phyloP scores from a whole-genome alignment of 2,888 invertebrate genomes.

The Subacronicta megacephala region DNA sequence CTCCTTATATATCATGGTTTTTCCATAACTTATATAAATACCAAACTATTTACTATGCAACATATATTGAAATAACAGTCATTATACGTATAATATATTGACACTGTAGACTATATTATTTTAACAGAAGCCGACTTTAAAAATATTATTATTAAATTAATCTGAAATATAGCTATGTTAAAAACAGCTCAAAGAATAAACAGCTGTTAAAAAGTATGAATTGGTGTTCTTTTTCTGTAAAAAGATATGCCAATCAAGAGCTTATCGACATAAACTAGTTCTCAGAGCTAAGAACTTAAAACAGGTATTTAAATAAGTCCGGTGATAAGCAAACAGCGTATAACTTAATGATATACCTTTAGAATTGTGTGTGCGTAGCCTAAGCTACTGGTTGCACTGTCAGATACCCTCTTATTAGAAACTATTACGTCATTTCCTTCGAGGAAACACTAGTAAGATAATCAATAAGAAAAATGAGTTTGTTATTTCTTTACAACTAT shows the following conservation, averaged over 20 bases:
- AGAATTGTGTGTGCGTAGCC: conserved; percentile 24
- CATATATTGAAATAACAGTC: not conserved
- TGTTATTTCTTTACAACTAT: too few species aligned
- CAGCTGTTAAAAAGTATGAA: too few species aligned
- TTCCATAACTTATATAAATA: not conserved
- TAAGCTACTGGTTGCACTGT: not conserved
- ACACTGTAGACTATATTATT: too few species aligned
- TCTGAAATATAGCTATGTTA: too few species aligned
- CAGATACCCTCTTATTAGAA: conserved; percentile 30
- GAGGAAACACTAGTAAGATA: conserved; percentile 26
- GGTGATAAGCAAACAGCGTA: conserved; percentile 27
- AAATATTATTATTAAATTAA: too few species aligned
- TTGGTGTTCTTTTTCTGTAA: too few species aligned
- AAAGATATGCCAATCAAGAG: not conserved
- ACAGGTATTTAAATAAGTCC: conserved; percentile 21
- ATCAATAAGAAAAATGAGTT: not conserved
- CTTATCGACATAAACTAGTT: conserved; percentile 2
- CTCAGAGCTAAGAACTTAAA: conserved; percentile 7
- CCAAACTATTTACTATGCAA: not conserved
- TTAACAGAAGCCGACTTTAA: too few species aligned
- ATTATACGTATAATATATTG: too few species aligned
- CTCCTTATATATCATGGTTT: not conserved
- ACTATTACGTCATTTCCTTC: conserved; percentile 26
- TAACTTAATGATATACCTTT: conserved; percentile 27
- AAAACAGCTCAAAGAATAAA: too few species aligned